Conservation (phyloP, 2,113 vertebrate species). For the Daboia siamensis region DNA sequence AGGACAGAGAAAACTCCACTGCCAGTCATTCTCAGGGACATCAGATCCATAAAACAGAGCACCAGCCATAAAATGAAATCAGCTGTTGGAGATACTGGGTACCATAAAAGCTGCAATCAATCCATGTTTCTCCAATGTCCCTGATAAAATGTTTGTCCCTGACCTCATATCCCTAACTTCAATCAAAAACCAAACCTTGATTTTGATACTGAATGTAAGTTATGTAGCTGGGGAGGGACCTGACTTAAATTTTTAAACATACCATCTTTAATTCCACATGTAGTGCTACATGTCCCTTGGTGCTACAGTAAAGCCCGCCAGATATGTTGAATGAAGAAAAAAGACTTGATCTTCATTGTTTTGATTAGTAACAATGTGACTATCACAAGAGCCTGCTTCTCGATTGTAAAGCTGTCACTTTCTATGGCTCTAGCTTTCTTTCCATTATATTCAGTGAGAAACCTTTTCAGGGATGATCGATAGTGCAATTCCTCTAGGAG, state of each 20-base stretch:
- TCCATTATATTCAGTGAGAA: not conserved
- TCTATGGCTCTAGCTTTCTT: slow-evolving; percentile 14
- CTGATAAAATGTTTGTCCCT: not conserved
- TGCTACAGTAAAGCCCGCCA: not conserved
- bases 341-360: not conserved
- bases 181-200: not conserved
- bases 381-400: not conserved
- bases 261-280: not conserved
- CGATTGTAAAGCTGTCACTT: not conserved
- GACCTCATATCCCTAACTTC: not conserved
- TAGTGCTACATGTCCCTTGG: not conserved
- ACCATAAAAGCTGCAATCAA: not conserved
- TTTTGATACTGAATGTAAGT: not conserved
- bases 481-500: not conserved
- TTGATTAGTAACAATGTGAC: not conserved
- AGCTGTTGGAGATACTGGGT: not conserved
- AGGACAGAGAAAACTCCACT: not conserved
- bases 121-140: not conserved
- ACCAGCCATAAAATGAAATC: not conserved
- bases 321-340: not conserved
- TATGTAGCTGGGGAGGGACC: not conserved
- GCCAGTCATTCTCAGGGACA: not conserved
- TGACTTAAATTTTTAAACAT: not conserved
- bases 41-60: not conserved
- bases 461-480: not conserved